Percentiles rank a stretch among this genome's conserved stretches.
phyloP scores from a whole-genome alignment of 1,140 invertebrate species.

The Odontomachus brunneus region DNA sequence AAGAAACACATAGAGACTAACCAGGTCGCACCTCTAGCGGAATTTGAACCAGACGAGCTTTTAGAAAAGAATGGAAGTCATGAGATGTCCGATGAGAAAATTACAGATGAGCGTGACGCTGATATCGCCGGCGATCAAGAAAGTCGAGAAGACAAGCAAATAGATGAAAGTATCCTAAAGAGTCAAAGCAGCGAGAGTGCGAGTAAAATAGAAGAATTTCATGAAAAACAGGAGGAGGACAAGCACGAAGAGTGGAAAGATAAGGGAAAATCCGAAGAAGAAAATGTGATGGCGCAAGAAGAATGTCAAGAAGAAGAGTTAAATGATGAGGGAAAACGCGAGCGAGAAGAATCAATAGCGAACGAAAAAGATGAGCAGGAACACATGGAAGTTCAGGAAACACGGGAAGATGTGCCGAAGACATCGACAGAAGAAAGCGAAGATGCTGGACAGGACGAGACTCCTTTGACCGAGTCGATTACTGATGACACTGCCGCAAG shows the following conservation, averaged over 20 bases:
- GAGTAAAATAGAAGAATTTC: slow-evolving; percentile 3
- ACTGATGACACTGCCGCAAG: neutral
- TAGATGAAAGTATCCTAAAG: neutral
- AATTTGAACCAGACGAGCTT: slow-evolving; percentile 50
- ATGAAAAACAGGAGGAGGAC: slow-evolving; percentile 7
- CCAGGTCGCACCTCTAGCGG: slow-evolving; percentile 32
- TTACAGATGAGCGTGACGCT: neutral
- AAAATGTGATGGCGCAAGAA: neutral
- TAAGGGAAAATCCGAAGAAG: slow-evolving; percentile 1
- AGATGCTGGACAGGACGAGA: neutral
- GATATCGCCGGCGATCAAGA: slow-evolving; percentile 12
- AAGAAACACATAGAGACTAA: neutral
- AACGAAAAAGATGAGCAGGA: neutral
- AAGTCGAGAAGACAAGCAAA: slow-evolving; percentile 1
- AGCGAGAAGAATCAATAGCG: neutral
- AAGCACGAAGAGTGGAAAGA: neutral
- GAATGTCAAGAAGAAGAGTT: neutral
- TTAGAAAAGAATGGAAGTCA: neutral
- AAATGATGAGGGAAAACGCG: neutral
- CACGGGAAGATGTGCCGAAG: neutral
- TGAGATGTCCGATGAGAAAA: neutral
- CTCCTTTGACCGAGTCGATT: neutral
- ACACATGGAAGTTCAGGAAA: neutral
- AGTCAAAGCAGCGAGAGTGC: slow-evolving; percentile 14
- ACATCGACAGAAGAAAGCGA: slow-evolving; percentile 6